Conservation (phyloP, 2,888 invertebrate genomes). For the Zaprionus obscuricornis region DNA sequence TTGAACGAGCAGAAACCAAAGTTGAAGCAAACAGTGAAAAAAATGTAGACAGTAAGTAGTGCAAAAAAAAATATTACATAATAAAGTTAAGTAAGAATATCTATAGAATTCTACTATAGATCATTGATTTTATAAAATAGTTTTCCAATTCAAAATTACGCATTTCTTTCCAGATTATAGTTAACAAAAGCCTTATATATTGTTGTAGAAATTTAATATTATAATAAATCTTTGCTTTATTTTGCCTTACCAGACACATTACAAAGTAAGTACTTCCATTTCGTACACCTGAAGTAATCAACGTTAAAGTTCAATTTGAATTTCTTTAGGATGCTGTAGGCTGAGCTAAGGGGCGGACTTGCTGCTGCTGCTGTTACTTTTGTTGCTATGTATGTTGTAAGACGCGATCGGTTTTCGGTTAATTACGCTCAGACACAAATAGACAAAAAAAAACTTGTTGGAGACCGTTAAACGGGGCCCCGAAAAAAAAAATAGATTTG, state of each 20-base stretch:
- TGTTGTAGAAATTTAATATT: too few species aligned
- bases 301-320: too few species aligned
- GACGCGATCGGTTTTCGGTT: constrained; percentile 72
- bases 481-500: constrained; percentile 27
- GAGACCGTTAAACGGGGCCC: constrained; percentile 50
- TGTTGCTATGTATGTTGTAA: constrained; percentile 46
- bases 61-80: constrained; percentile 9
- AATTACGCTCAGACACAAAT: constrained; percentile 65
- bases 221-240: too few species aligned
- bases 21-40: background rate
- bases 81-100: too few species aligned
- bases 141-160: too few species aligned
- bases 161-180: constrained; percentile 38
- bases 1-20: constrained; percentile 60
- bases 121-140: too few species aligned
- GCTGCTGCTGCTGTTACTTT: constrained; percentile 11
- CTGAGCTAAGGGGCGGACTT: constrained; percentile 38
- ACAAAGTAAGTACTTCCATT: too few species aligned
- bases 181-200: background rate
- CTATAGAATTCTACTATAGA: too few species aligned
- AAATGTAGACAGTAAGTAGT: constrained; percentile 11
- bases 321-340: constrained; percentile 1
- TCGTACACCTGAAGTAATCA: too few species aligned
- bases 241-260: too few species aligned
- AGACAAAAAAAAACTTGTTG: background rate